Percentiles rank a stretch among this genome's conserved stretches.
Evolutionary conservation across 1,140 invertebrate genomes (phyloP).

Genomic region (Bombus superbus): DNA sequence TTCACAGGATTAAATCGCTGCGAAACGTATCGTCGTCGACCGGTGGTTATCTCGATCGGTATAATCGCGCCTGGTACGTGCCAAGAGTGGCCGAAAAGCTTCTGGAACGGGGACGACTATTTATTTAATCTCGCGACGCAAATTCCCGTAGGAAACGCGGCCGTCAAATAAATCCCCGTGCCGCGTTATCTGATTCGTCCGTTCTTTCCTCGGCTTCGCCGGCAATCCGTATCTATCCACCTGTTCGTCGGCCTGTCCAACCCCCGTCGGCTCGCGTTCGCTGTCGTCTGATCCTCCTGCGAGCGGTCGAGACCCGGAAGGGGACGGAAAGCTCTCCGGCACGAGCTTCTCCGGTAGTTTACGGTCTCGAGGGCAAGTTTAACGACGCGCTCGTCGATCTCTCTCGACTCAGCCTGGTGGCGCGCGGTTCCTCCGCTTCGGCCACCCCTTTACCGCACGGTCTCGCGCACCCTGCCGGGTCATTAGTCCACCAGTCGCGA

Average conservation of each 20-base stretch:
- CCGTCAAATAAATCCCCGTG: conserved; percentile 29
- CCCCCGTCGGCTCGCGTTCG: neutral
- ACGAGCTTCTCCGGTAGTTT: conserved; percentile 62
- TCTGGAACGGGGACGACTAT: neutral
- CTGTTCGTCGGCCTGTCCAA: conserved; percentile 42
- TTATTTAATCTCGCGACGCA: neutral
- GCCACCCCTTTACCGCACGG: neutral
- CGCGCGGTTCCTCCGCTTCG: neutral
- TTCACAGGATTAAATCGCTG: too few species aligned
- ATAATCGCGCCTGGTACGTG: neutral
- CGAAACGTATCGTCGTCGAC: neutral
- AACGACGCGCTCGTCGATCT: conserved; percentile 68
- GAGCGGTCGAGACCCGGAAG: conserved; percentile 3
- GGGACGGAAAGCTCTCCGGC: conserved; percentile 19
- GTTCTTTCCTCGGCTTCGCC: neutral
- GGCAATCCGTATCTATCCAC: conserved; percentile 45
- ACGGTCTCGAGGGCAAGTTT: conserved; percentile 67
- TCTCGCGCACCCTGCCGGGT: conserved; percentile 49
- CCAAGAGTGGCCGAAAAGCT: neutral
- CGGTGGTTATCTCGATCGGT: neutral
- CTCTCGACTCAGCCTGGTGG: conserved; percentile 7
- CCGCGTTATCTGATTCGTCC: conserved; percentile 11
- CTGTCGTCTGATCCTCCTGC: conserved; percentile 7
- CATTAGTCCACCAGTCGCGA: conserved; percentile 58
- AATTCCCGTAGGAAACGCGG: neutral